A percentile compares a stretch with the other conserved stretches of the same genome.
Evolutionary conservation across 2,888 invertebrate species (phyloP).

Genomic region (Tetramorium bicarinatum): DNA sequence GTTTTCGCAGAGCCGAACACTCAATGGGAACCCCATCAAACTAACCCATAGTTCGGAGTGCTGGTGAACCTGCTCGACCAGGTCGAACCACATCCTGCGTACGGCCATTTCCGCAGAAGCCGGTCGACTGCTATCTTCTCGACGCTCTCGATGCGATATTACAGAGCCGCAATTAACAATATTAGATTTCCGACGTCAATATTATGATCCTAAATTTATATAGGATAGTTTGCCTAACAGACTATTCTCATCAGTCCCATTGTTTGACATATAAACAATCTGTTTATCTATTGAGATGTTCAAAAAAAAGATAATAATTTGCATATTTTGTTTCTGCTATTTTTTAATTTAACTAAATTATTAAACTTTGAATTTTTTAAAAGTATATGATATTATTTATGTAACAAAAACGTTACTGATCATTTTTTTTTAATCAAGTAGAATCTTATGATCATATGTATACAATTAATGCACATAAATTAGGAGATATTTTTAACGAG

Average conservation of each 20-base stretch:
- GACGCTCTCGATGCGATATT: conserved; percentile 11
- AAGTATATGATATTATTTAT: background rate
- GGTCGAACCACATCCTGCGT: conserved; percentile 60
- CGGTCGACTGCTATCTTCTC: conserved; percentile 16
- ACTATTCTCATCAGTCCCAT: background rate
- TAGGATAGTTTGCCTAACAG: background rate
- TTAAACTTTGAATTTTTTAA: background rate
- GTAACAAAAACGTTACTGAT: background rate
- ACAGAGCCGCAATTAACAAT: conserved; percentile 4
- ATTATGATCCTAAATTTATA: background rate
- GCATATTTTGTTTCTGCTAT: background rate
- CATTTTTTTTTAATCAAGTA: background rate
- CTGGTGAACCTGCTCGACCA: conserved; percentile 69
- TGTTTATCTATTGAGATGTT: background rate
- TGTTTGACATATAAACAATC: background rate
- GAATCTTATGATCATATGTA: background rate
- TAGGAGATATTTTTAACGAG: background rate
- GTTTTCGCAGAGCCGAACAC: background rate
- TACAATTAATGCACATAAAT: background rate
- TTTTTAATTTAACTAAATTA: background rate
- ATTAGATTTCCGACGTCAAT: conserved; percentile 9
- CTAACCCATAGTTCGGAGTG: conserved; percentile 39
- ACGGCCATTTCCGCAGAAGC: conserved; percentile 39
- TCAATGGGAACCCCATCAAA: conserved; percentile 29
- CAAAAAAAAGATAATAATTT: background rate